phyloP scores from a whole-genome alignment of 2,888 invertebrate species.

The Heliothis peltigera region DNA sequence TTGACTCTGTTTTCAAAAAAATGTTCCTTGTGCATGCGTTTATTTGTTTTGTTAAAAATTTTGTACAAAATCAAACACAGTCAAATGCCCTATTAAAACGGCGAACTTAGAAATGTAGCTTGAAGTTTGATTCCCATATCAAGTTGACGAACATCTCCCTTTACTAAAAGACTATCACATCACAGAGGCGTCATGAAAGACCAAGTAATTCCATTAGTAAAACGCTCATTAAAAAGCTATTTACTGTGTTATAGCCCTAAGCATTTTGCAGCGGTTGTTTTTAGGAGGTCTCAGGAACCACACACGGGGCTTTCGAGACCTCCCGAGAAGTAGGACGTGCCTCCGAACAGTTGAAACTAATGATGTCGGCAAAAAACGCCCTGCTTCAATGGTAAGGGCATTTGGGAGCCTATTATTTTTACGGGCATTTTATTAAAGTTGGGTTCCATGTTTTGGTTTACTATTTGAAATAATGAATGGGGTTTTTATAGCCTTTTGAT shows the following conservation, averaged over 20 bases:
- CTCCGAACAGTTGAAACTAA: slow-evolving; percentile 55
- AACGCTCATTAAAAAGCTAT: slow-evolving; percentile 35
- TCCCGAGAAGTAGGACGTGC: slow-evolving; percentile 59
- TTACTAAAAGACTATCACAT: too few relatives aligned
- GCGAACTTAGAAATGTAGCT: too few relatives aligned
- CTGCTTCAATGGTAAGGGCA: slow-evolving; percentile 26
- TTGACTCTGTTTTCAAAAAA: too few relatives aligned
- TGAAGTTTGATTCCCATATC: too few relatives aligned
- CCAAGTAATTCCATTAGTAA: slow-evolving; percentile 6
- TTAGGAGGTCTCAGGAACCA: slow-evolving; percentile 49
- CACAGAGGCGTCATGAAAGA: too few relatives aligned
- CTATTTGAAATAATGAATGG: too few relatives aligned
- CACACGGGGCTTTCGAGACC: slow-evolving; percentile 58
- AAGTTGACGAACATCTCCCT: not conserved
- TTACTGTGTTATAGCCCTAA: slow-evolving; percentile 50
- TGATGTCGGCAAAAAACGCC: slow-evolving; percentile 56
- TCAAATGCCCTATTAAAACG: too few relatives aligned
- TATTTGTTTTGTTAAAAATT: too few relatives aligned
- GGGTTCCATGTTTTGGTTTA: not conserved
- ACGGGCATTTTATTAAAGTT: slow-evolving; percentile 33
- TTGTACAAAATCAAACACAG: too few relatives aligned
- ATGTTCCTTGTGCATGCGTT: too few relatives aligned
- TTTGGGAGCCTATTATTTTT: slow-evolving; percentile 38
- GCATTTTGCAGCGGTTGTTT: slow-evolving; percentile 41
- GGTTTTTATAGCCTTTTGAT: too few relatives aligned